Evolutionary conservation across 2,888 invertebrate genomes (phyloP), one percentile per base, ranked within the genome.

Genomic region (Standfussiana lucernea): DNA sequence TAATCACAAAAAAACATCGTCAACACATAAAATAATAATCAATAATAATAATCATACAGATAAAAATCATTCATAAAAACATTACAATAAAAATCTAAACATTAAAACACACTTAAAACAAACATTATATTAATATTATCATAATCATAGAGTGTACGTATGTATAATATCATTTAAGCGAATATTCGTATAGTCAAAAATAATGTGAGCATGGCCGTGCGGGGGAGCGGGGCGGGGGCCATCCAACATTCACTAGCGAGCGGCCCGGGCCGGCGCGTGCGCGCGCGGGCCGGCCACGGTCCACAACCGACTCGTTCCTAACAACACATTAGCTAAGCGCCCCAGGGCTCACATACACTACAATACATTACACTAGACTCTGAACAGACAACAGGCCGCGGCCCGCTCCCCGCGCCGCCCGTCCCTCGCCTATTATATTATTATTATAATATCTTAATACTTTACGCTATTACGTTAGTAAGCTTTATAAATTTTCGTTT

Each of bases 21-120:
- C 96, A 96, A 96, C 96, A 95, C 96, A 96, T 96, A 96, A 96
- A 96, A 96, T 96, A 96, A 96, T 96, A 96, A 96, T 96, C 96
- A 96, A 96, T 96, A 96, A 96, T 95, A 96, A 96, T 96, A 96
- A 96, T 96, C 95, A 94, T 96, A 96, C 96, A 95, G 96, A 96
- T 96, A 96, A 96, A 96, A 96, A 96, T 96, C 96, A 96, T 96
- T 94, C 96, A 96, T 96, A 96, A 96, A 96, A 96, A 96, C 96
- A 96, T 96, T 96, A 96, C 95, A 96, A 96, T 96, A 96, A 96
- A 96, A 96, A 96, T 96, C 96, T 96, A 96, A 96, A 96, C 96
- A 96, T 96, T 96, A 96, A 96, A 96, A 96, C 96, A 96, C 96
- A 94, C 96, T 96, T 96, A 96, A 96, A 96, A 96, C 96, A 96